Conservation (phyloP, 2,888 invertebrate genomes). For the Boloria euphrosyne region DNA sequence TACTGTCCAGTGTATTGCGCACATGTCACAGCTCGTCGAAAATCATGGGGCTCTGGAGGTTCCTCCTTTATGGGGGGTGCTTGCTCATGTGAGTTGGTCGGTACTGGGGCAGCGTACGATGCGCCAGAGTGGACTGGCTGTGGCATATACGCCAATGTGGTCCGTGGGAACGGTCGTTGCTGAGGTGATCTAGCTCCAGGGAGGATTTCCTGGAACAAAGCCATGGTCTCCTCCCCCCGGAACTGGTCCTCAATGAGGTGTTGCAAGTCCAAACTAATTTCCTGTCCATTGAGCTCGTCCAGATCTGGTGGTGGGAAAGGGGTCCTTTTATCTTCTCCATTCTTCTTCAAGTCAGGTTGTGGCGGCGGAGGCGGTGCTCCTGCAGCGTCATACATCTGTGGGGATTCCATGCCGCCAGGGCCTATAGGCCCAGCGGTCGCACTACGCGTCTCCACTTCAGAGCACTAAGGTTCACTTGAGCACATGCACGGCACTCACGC, state of each 20-base stretch:
- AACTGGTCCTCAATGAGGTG: slow-evolving; percentile 97
- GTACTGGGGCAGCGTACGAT: slow-evolving; percentile 82
- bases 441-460: slow-evolving; percentile 78
- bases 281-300: slow-evolving; percentile 94
- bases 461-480: slow-evolving; percentile 75
- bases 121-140: slow-evolving; percentile 94
- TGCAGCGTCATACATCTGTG: slow-evolving; percentile 92
- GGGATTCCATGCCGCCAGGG: slow-evolving; percentile 88
- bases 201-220: slow-evolving; percentile 92
- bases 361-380: slow-evolving; percentile 84
- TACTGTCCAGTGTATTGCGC: slow-evolving; percentile 79
- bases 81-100: slow-evolving; percentile 82
- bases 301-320: slow-evolving; percentile 91
- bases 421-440: slow-evolving; percentile 76
- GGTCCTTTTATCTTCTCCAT: slow-evolving; percentile 85
- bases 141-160: slow-evolving; percentile 94
- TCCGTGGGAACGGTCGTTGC: slow-evolving; percentile 81
- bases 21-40: slow-evolving; percentile 85
- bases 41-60: slow-evolving; percentile 90
- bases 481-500: slow-evolving; percentile 64
- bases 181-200: slow-evolving; percentile 80
- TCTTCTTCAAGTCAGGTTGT: slow-evolving; percentile 82
- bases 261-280: slow-evolving; percentile 95
- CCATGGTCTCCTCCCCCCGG: slow-evolving; percentile 88
- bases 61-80: slow-evolving; percentile 93